These are phyloP conservation scores for Parapristionchus giblindavisi DNA, from an alignment of 2,888 invertebrate genomes.

Conservation along the genomic window DNA sequence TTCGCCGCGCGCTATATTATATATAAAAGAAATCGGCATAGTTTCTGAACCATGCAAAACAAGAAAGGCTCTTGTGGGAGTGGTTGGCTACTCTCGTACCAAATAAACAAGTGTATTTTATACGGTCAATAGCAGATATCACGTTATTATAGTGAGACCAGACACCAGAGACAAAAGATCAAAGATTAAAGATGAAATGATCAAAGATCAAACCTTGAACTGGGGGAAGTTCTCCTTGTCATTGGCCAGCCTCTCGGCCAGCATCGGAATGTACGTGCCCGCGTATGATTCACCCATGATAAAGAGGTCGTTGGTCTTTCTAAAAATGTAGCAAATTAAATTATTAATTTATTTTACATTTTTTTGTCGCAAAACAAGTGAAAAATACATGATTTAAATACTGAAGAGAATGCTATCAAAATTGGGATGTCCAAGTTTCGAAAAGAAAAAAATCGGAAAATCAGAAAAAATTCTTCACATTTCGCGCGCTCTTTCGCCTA, in stretches of 20 bases:
- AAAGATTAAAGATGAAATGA: slow-evolving; percentile 23
- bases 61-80: no score
- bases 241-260: slow-evolving; percentile 48
- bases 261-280: slow-evolving; percentile 73
- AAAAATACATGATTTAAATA: neutral
- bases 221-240: slow-evolving; percentile 45
- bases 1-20: no score
- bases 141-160: neutral
- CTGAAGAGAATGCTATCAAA: no score
- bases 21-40: no score
- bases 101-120: no score
- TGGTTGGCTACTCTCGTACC: no score
- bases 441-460: neutral
- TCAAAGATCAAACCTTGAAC: slow-evolving; percentile 51
- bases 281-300: slow-evolving; percentile 74
- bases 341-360: neutral
- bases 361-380: neutral
- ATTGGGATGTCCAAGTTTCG: neutral
- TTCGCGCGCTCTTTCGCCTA: no score
- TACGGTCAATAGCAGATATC: no score
- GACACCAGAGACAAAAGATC: neutral
- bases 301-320: slow-evolving; percentile 71
- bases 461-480: neutral
- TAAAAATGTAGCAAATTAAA: neutral
- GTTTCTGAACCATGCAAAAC: no score